Base-by-base conservation (phyloP, 1,140 invertebrate genomes). In the Anoplophora glabripennis region DNA sequence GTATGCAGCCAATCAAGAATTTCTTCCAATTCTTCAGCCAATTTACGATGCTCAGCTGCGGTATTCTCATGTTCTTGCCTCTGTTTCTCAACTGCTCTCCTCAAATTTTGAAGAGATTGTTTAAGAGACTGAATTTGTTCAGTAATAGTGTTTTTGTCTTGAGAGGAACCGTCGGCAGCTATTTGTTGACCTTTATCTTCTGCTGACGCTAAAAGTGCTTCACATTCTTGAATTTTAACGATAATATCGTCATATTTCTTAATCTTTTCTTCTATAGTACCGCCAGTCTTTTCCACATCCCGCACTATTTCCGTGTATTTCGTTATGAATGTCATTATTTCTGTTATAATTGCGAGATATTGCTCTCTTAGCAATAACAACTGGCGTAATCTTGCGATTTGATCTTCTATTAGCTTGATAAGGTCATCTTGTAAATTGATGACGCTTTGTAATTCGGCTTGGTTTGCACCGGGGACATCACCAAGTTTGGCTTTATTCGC, bases 131-230 rank as follows among this genome's bases (percentile, higher is more conserved):
- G 92, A 11, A 96, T 67, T 64, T 95, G 86, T 69, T 94, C 89
- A 7, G 89, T 93, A 2, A 96, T 87, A 65, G 87, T 86, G 69
- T 95, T 94, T 59, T 89, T 84, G 70, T 96, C 93, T 12, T 88
- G 87, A 0, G 87, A 85, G 9, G 90, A 88, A 36, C 92, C 90
- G 77, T 96, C 94, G 1, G 86, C 85, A 7, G 90, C 89, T 18
- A 97, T 94, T 72, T 93, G 90, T 71, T 93, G 89, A 1, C 92
- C 94, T 77, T 95, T 96, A 67, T 96, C 93, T 15, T 86, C 87
- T 0, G 93, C 92, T 15, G 88, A 86, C 0, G 90, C 88, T 7
- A 96, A 74, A 8, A 88, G 79, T n/a, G 90, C 92, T 73, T 96
- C 93, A 72, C 89, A 92, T 69, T 92, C 89, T 76, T 93, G 90